These are phyloP conservation scores for Dichetophora obliterata DNA, from an alignment of 2,888 invertebrate genomes.

Conservation along the genomic window DNA sequence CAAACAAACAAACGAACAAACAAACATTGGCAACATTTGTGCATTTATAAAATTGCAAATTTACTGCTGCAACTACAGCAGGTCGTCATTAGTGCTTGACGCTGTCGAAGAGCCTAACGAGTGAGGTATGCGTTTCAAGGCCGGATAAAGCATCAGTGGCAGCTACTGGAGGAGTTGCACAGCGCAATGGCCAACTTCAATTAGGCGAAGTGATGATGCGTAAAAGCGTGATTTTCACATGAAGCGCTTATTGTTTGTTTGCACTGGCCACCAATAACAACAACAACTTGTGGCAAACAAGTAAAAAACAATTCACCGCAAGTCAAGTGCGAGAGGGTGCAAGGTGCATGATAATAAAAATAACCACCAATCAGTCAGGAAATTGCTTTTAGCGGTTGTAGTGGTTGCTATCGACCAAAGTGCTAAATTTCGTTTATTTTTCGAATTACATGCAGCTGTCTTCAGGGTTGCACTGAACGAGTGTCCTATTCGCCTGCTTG, in stretches of 20 bases:
- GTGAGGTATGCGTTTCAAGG: background rate
- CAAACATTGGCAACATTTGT: constrained; percentile 17
- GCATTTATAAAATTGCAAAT: constrained; percentile 25
- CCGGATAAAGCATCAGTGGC: background rate
- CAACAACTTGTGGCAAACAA: background rate
- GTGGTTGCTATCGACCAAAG: background rate
- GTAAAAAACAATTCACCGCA: background rate
- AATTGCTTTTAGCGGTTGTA: constrained; percentile 35
- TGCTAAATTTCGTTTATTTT: constrained; percentile 35
- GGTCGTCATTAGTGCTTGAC: constrained; percentile 25
- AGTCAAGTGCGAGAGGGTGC: too few species aligned
- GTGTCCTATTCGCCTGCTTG: background rate
- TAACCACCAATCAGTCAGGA: constrained; percentile 38
- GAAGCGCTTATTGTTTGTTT: background rate
- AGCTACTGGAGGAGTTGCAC: background rate
- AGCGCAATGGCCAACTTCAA: background rate
- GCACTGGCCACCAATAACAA: constrained; percentile 9
- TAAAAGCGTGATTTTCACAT: constrained; percentile 18
- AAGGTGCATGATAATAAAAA: background rate
- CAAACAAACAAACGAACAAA: constrained; percentile 14
- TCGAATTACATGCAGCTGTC: constrained; percentile 10
- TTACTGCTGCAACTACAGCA: constrained; percentile 24
- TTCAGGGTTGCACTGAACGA: background rate
- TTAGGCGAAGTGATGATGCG: constrained; percentile 37
- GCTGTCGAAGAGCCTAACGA: constrained; percentile 5